A percentile compares a stretch with the other conserved stretches of the same genome.
Conservation (phyloP, 2,113 vertebrate genomes). For the Patagioenas fasciata region DNA sequence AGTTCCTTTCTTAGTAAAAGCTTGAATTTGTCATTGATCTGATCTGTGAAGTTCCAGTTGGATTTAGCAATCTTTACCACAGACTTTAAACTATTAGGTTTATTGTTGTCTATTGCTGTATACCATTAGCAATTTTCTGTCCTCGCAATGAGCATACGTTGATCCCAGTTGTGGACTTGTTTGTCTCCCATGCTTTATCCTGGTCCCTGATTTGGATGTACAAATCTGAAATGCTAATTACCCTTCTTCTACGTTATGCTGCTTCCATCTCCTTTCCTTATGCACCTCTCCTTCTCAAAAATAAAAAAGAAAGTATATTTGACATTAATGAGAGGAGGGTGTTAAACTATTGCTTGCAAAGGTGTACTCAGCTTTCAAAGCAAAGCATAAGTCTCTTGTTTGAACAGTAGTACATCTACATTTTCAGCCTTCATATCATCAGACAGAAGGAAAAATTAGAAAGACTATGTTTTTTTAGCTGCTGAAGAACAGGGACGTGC, state of each 20-base stretch:
- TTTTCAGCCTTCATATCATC: not conserved
- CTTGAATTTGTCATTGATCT: not conserved
- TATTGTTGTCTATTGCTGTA: not conserved
- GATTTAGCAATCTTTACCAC: not conserved
- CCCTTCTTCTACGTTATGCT: not conserved
- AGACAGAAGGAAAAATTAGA: slow-evolving; percentile 3
- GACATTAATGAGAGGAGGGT: not conserved
- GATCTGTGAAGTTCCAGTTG: not conserved
- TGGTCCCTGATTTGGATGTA: not conserved
- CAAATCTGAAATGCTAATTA: not conserved
- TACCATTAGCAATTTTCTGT: not conserved
- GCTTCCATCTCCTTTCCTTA: not conserved
- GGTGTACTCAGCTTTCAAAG: not conserved
- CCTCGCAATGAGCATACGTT: not conserved
- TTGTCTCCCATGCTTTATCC: not conserved
- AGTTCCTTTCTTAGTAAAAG: not conserved
- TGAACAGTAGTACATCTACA: not conserved
- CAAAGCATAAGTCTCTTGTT: not conserved
- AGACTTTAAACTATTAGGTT: not conserved
- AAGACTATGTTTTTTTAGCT: not conserved
- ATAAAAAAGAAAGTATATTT: not conserved
- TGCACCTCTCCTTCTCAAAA: not conserved
- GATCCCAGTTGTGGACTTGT: not conserved
- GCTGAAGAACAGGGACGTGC: not conserved
- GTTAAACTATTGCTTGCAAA: not conserved